These are phyloP conservation scores for Crossocerus cetratus DNA, from an alignment of 2,888 invertebrate genomes.

Conservation along the genomic window DNA sequence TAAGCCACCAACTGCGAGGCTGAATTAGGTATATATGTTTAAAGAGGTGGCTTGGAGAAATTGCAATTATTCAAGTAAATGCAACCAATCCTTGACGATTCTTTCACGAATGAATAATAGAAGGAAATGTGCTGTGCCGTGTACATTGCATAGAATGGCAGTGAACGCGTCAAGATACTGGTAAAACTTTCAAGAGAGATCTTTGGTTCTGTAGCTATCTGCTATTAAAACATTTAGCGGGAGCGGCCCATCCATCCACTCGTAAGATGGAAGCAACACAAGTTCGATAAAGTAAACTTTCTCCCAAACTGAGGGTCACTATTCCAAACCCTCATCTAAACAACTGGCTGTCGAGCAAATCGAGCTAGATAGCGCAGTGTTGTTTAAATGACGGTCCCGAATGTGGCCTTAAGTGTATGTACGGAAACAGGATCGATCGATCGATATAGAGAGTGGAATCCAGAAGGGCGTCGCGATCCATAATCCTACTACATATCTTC, in stretches of 20 bases:
- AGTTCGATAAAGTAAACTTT: slow-evolving; percentile 34
- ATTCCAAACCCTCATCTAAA: slow-evolving; percentile 39
- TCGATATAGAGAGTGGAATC: slow-evolving; percentile 38
- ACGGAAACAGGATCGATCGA: slow-evolving; percentile 42
- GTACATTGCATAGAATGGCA: slow-evolving; percentile 61
- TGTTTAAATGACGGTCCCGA: slow-evolving; percentile 45
- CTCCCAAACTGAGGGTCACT: slow-evolving; percentile 25
- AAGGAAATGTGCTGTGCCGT: slow-evolving; percentile 29
- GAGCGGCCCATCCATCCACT: slow-evolving; percentile 45
- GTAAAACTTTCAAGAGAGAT: slow-evolving; percentile 52
- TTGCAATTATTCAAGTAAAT: too few relatives aligned
- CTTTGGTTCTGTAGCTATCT: slow-evolving; percentile 50
- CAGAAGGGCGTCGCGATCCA: slow-evolving; percentile 47
- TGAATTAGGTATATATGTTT: slow-evolving; percentile 40
- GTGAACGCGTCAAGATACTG: slow-evolving; percentile 58
- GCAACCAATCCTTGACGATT: not conserved
- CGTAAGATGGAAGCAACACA: slow-evolving; percentile 45
- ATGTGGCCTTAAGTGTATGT: slow-evolving; percentile 40
- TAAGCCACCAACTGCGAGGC: slow-evolving; percentile 58
- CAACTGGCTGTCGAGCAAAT: slow-evolving; percentile 29
- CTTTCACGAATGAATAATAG: slow-evolving; percentile 22
- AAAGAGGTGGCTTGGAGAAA: not conserved
- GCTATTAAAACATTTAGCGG: slow-evolving; percentile 53
- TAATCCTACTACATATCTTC: slow-evolving; percentile 55
- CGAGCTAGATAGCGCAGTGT: slow-evolving; percentile 16